Evolutionary conservation across 2,113 vertebrate species (phyloP).

Genomic region (Azemiops feae): DNA sequence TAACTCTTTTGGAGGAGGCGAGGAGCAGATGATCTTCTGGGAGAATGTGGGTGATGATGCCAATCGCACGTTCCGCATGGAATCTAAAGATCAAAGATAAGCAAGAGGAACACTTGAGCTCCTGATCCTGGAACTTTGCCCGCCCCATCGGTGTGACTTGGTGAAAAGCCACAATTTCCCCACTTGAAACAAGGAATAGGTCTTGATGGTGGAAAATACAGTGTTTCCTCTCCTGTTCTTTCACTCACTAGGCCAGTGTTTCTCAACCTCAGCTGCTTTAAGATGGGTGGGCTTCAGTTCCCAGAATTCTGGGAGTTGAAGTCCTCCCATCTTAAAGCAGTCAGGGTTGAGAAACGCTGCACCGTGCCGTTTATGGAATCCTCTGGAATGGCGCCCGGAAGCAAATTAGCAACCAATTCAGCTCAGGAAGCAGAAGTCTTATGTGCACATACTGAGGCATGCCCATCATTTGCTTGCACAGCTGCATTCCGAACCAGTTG

Average conservation of each 20-base stretch:
- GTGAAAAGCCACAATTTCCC: not conserved
- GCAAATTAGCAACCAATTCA: not conserved
- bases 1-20: constrained; percentile 98
- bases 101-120: not conserved
- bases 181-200: not conserved
- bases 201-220: not conserved
- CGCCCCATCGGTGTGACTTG: not conserved
- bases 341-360: not conserved
- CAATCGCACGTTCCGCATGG: constrained; percentile 98
- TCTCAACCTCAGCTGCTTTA: no score
- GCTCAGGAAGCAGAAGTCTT: not conserved
- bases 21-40: constrained; percentile 98
- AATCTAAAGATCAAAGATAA: constrained; percentile 76
- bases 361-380: not conserved
- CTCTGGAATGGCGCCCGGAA: not conserved
- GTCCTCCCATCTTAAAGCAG: not conserved
- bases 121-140: not conserved
- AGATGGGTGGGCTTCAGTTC: no score
- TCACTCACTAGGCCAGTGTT: not conserved
- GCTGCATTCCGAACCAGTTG: not conserved
- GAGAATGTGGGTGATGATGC: constrained; percentile 98
- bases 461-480: not conserved
- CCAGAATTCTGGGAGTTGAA: not conserved
- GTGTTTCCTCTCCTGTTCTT: not conserved
- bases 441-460: not conserved